Percentiles rank a stretch among this genome's conserved stretches.
These are phyloP conservation scores for Nomada ferruginata DNA, from an alignment of 2,888 invertebrate genomes.

Conservation along the genomic window DNA sequence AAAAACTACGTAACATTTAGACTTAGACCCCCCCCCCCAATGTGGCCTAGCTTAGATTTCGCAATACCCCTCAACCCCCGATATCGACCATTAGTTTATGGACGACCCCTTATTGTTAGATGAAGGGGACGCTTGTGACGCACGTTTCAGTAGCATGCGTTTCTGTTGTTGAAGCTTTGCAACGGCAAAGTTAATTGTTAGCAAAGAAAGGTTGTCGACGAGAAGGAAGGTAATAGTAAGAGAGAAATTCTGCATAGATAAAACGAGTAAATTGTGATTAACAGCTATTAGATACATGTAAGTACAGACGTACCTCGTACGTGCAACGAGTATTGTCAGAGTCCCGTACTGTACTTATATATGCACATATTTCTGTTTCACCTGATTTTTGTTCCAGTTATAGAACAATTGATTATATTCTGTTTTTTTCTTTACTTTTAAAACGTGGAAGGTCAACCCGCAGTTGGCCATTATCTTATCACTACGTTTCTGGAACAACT, in stretches of 20 bases:
- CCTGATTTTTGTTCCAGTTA: conserved; percentile 40
- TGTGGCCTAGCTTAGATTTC: too few relatives aligned
- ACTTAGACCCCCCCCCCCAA: too few relatives aligned
- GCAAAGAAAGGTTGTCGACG: neutral
- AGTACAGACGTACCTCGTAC: conserved; percentile 53
- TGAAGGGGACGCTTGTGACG: neutral
- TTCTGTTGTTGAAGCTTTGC: conserved; percentile 1
- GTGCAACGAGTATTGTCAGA: conserved; percentile 38
- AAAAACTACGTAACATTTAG: too few relatives aligned
- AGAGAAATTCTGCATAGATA: neutral
- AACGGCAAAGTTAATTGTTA: conserved; percentile 33
- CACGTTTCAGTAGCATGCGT: neutral
- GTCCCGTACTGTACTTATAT: conserved; percentile 19
- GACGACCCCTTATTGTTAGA: too few relatives aligned
- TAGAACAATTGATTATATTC: conserved; percentile 26
- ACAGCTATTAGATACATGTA: conserved; percentile 34
- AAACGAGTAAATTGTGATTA: conserved; percentile 17
- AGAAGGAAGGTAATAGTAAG: neutral
- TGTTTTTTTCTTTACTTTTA: conserved; percentile 19
- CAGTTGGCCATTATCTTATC: conserved; percentile 65
- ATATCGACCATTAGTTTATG: too few relatives aligned
- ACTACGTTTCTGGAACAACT: conserved; percentile 55
- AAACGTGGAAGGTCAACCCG: conserved; percentile 37
- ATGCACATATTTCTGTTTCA: neutral
- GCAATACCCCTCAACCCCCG: too few relatives aligned